Percentiles rank a stretch among this genome's conserved stretches.
phyloP scores from a whole-genome alignment of 2,113 vertebrate genomes.

The Lycocorax pyrrhopterus region DNA sequence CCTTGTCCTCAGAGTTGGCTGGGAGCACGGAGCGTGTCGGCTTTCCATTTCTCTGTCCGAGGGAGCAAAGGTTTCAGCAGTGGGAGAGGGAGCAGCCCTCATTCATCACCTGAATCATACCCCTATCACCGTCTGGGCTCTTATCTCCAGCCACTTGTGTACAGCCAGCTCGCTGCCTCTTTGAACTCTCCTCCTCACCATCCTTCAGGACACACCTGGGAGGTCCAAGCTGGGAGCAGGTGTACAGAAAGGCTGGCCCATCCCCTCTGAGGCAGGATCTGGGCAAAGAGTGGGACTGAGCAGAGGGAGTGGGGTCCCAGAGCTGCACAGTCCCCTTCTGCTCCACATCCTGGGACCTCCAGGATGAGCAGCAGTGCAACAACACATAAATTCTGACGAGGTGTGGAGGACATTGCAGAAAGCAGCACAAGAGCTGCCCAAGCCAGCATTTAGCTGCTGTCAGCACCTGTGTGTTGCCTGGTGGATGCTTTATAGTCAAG shows the following conservation, averaged over 20 bases:
- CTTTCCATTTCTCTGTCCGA: neutral
- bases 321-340: neutral
- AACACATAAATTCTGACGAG: neutral
- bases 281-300: neutral
- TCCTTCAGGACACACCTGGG: neutral
- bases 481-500: neutral
- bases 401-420: neutral
- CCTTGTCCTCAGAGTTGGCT: neutral
- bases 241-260: rapidly evolving
- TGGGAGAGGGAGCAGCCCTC: neutral
- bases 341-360: neutral
- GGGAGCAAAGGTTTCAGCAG: neutral
- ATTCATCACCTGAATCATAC: neutral
- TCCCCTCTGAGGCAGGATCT: neutral
- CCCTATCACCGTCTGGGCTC: neutral
- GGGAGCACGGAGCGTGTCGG: rapidly evolving
- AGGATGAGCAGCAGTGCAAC: rapidly evolving
- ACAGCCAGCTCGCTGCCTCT: neutral
- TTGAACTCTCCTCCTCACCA: neutral
- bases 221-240: neutral
- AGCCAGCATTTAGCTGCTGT: neutral
- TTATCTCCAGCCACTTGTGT: neutral
- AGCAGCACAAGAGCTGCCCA: neutral
- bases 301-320: neutral
- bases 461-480: neutral